phyloP scores from a whole-genome alignment of 2,797 vertebrate genomes.

The Falco cherrug region DNA sequence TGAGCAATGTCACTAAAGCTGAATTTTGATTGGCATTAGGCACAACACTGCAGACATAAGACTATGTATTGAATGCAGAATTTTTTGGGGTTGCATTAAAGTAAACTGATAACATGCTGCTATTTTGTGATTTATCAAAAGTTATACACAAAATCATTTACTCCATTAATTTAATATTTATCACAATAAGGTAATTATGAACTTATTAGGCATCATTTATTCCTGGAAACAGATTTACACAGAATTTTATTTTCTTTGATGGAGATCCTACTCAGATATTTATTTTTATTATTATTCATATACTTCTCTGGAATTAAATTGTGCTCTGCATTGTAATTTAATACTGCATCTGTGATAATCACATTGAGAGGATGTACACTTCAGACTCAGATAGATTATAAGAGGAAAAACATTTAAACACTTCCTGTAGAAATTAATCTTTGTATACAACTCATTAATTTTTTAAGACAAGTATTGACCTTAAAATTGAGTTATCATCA shows the following conservation, averaged over 20 bases:
- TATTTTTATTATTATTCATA: constrained; percentile 6
- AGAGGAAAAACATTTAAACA: not conserved
- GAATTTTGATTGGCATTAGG: not conserved
- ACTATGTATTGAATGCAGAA: not conserved
- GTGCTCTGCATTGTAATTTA: not conserved
- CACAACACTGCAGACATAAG: not conserved
- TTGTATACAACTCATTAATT: not conserved
- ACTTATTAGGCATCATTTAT: not conserved
- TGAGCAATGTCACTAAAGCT: not conserved
- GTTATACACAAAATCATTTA: not conserved
- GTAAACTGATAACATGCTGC: not conserved
- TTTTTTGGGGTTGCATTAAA: not conserved
- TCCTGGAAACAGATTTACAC: not conserved
- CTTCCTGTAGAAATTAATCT: not conserved
- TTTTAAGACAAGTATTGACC: not conserved
- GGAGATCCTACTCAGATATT: not conserved
- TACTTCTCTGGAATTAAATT: not conserved
- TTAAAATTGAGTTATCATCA: not conserved
- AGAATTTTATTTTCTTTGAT: not conserved
- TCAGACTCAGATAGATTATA: not conserved
- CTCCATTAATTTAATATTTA: constrained; percentile 33
- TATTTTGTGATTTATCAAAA: not conserved
- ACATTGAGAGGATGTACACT: not conserved
- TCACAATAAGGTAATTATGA: constrained; percentile 10
- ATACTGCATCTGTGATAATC: not conserved